A percentile compares a stretch with the other conserved stretches of the same genome.
These are phyloP conservation scores for Platycnemis pennipes DNA, from an alignment of 2,888 invertebrate genomes.

Conservation along the genomic window DNA sequence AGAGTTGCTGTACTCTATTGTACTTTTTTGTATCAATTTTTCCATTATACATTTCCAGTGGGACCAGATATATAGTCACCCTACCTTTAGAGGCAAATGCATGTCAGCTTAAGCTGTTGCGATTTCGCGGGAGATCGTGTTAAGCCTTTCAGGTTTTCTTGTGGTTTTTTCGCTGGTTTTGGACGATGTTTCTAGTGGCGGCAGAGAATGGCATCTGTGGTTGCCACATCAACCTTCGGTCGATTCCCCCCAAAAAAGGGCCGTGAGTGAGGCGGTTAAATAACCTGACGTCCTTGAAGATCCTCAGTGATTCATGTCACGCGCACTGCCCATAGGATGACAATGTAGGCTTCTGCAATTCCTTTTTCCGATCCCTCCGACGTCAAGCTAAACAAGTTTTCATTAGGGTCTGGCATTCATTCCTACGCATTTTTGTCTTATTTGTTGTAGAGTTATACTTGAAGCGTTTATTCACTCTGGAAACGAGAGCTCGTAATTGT, in stretches of 20 bases:
- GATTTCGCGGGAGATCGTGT: background rate
- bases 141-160: background rate
- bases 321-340: background rate
- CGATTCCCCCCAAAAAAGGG: conserved; percentile 52
- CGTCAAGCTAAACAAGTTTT: background rate
- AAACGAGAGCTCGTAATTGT: background rate
- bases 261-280: conserved; percentile 50
- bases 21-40: no score
- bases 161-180: background rate
- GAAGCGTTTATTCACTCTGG: background rate
- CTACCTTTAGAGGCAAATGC: background rate
- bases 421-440: background rate
- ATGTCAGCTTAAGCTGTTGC: background rate
- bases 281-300: conserved; percentile 49
- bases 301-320: conserved; percentile 24
- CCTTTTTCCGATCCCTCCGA: background rate
- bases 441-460: background rate
- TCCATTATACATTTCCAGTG: no score
- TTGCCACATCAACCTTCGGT: conserved; percentile 49
- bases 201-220: conserved; percentile 16
- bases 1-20: no score
- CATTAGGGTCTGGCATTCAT: background rate
- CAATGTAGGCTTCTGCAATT: conserved; percentile 30
- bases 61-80: no score
- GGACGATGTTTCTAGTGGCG: background rate